Conservation (phyloP, 2,113 vertebrate genomes). For the Chaetops frenatus region DNA sequence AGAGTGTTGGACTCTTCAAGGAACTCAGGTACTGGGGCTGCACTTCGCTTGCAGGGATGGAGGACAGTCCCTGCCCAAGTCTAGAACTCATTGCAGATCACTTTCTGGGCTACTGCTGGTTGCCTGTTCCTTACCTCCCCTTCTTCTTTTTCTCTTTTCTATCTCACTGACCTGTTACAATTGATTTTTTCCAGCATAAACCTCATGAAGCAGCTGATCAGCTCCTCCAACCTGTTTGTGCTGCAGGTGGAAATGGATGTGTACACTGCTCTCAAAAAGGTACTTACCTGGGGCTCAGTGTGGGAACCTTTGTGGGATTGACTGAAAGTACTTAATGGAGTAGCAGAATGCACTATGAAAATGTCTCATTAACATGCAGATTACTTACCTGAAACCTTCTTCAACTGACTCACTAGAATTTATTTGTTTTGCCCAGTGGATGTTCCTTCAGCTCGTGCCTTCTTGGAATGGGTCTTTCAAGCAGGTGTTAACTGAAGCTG, state of each 20-base stretch:
- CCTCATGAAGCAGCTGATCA: constrained; percentile 90
- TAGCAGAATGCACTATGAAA: not conserved
- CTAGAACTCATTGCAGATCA: not conserved
- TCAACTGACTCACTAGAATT: not conserved
- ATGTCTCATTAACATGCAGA: not conserved
- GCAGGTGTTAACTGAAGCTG: constrained; percentile 87
- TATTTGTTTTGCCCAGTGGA: constrained; percentile 78
- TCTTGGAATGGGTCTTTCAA: constrained; percentile 93
- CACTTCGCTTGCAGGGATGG: not conserved
- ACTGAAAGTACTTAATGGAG: not conserved
- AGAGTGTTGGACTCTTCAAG: constrained; percentile 93
- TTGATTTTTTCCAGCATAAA: constrained; percentile 73
- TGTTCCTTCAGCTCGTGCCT: constrained; percentile 93
- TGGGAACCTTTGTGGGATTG: not conserved
- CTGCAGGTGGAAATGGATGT: constrained; percentile 99
- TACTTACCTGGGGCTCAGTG: not conserved
- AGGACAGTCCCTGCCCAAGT: not conserved
- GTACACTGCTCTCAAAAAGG: constrained; percentile 97
- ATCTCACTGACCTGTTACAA: not conserved
- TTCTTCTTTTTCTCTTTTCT: not conserved
- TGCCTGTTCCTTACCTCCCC: not conserved
- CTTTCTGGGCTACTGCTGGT: not conserved
- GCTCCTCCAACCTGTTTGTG: constrained; percentile 93
- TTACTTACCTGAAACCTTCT: not conserved
- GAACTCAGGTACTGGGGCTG: constrained; percentile 84